A percentile compares a stretch with the other conserved stretches of the same genome.
Conservation (phyloP, 2,113 vertebrate species). For the Eulemur macaco region DNA sequence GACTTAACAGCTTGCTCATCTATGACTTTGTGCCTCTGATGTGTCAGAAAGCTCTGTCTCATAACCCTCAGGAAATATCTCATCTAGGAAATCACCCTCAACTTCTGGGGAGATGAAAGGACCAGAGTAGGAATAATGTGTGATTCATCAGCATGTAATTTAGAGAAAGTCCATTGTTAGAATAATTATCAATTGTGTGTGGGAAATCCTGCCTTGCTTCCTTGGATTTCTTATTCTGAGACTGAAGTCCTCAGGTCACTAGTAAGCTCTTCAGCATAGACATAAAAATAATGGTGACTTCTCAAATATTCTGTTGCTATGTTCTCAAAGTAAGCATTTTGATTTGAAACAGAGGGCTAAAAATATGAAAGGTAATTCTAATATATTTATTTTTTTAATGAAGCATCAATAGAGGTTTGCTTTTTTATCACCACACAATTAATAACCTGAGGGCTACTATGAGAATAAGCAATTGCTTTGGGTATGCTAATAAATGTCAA, state of each 20-base stretch:
- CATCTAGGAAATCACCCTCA: conserved; percentile 22
- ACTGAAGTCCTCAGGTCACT: background rate
- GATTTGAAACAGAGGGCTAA: background rate
- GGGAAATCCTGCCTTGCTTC: background rate
- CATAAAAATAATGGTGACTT: background rate
- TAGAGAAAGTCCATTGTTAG: conserved; percentile 4
- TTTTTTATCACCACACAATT: background rate
- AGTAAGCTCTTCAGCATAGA: conserved; percentile 20
- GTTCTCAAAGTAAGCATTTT: background rate
- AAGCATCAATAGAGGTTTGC: background rate
- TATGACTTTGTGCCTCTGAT: background rate
- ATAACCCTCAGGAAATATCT: conserved; percentile 19
- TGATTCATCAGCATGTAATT: conserved; percentile 16
- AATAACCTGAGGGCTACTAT: background rate
- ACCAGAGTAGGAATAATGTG: background rate
- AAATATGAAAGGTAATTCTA: background rate
- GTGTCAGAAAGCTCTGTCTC: background rate
- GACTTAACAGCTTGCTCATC: background rate
- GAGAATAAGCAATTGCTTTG: background rate
- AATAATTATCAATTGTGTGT: background rate
- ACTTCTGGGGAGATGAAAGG: background rate
- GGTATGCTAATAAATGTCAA: background rate
- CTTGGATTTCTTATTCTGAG: background rate
- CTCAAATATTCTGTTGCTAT: background rate
- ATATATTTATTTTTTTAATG: background rate